These are phyloP conservation scores for Sciaenops ocellatus DNA, from an alignment of 2,797 vertebrate species.

Conservation along the genomic window DNA sequence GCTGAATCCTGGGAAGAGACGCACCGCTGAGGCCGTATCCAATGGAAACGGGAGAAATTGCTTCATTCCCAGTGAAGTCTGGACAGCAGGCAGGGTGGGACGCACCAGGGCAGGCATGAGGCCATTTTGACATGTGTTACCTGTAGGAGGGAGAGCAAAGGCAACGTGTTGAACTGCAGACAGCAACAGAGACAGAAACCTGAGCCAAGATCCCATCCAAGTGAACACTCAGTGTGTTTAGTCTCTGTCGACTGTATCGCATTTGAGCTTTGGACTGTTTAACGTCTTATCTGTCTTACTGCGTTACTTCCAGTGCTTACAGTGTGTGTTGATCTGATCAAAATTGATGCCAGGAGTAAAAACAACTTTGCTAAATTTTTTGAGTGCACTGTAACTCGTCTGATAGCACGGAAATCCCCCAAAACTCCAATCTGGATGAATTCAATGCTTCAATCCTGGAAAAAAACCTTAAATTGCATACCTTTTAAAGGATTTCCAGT, in stretches of 20 bases:
- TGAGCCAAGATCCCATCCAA: constrained; percentile 1
- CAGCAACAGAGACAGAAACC: not conserved
- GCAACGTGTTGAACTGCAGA: constrained; percentile 46
- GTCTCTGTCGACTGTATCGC: not conserved
- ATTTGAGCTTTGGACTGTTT: not conserved
- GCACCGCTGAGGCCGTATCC: constrained; percentile 89
- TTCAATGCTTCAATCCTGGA: constrained; percentile 8
- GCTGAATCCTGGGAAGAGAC: constrained; percentile 95
- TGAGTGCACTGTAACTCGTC: constrained; percentile 8
- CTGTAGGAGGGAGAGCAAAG: constrained; percentile 80
- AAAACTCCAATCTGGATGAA: constrained; percentile 19
- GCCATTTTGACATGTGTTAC: constrained; percentile 95
- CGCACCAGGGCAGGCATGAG: constrained; percentile 93
- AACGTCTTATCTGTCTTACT: constrained; percentile 1
- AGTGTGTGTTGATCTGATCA: constrained; percentile 2
- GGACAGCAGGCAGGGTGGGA: constrained; percentile 89
- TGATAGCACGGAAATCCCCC: constrained; percentile 31
- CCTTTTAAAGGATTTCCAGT: constrained; percentile 12
- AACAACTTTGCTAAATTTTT: constrained; percentile 15
- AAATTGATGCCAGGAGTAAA: constrained; percentile 29
- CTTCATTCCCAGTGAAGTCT: constrained; percentile 93
- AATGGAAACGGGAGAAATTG: constrained; percentile 94
- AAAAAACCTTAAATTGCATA: constrained; percentile 4
- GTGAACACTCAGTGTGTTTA: not conserved
- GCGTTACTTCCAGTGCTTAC: not conserved